Base-by-base conservation (phyloP, 2,797 vertebrate species). In the Oreortyx pictus region DNA sequence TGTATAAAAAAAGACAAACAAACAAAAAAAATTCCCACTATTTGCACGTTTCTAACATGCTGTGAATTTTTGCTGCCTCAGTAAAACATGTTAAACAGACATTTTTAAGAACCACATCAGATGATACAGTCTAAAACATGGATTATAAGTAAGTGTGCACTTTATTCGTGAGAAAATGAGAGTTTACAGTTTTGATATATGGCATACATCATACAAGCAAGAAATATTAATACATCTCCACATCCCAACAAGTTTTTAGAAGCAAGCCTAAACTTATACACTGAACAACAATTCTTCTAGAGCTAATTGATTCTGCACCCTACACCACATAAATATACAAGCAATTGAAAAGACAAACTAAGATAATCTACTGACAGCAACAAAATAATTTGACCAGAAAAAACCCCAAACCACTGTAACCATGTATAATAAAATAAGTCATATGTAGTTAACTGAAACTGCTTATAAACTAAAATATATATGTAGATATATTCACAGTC, bases 331-430 rank as follows among this genome's bases (percentile, higher is more conserved):
- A 43, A 94, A 90, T 41, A 84, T 31, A 90, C 10, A 65, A 90
- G 82, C 73, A 96, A 86, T 18, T 89, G 68, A 66, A 96, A 95
- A 95, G 78, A 89, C 80, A 90, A 91, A 90, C 57, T 60, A 31
- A 59, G 77, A 41, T 64, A 89, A 91, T 67, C 93, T 89, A 96
- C 60, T 95, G 90, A 92, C 74, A 84, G 71, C 86, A 94, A 95
- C 82, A 95, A 93, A 94, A 94, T 54, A 93, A 56, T 60, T 73
- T 12, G 35, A 89, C 46, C n/a, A 91, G 86, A 93, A 94, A 39
- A 60, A 61, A 80, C 60, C 17, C 25, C 89, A 91, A 94, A 95
- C 86, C 86, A 90, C 85, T 86, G 67, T 46, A 92, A 97, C 91
- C 80, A 89, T 29, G 31, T 65, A 78, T 77, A 95, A 89, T 73